Conservation (phyloP, 2,113 vertebrate genomes). For the Myodes glareolus region DNA sequence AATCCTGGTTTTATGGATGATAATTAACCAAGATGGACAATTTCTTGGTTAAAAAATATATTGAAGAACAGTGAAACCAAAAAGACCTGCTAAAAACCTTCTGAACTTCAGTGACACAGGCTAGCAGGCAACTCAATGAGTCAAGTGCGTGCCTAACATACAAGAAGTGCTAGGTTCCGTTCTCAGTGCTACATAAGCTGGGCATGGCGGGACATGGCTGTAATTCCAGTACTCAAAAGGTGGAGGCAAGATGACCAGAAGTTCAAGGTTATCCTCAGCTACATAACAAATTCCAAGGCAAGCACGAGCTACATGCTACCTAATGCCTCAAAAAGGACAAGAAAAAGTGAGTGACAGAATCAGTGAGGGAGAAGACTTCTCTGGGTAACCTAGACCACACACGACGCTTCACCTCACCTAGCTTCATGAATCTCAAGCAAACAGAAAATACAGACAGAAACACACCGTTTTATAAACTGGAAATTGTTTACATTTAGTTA, state of each 20-base stretch:
- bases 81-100: neutral
- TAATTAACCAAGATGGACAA: neutral
- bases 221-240: neutral
- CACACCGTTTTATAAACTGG: neutral
- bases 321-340: neutral
- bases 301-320: neutral
- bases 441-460: neutral
- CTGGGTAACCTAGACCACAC: neutral
- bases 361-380: neutral
- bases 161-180: neutral
- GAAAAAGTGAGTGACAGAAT: neutral
- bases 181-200: neutral
- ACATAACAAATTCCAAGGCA: too few species aligned
- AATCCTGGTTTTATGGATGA: neutral
- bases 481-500: neutral
- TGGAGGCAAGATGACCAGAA: too few species aligned
- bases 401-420: neutral
- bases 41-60: neutral
- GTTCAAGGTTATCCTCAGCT: neutral
- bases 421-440: neutral
- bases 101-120: neutral
- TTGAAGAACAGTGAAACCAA: neutral
- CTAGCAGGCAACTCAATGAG: too few species aligned
- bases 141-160: too few species aligned
- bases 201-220: neutral